phyloP scores from a whole-genome alignment of 2,888 invertebrate genomes.

The Standfussiana lucernea region DNA sequence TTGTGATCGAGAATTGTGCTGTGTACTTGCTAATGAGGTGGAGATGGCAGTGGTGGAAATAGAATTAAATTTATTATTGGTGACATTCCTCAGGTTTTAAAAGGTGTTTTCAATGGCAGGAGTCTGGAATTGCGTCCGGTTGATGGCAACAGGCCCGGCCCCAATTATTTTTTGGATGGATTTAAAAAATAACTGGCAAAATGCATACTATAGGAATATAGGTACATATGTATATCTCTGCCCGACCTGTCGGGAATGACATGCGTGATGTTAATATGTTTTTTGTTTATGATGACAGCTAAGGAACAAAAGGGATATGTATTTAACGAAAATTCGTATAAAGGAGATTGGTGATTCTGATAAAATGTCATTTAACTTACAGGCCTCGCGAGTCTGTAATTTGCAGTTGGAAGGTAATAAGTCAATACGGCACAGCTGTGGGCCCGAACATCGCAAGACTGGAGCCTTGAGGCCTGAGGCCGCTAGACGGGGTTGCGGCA shows the following conservation, averaged over 20 bases:
- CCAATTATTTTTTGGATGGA: background rate
- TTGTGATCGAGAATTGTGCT: constrained; percentile 1
- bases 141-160: too few species aligned
- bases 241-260: too few species aligned
- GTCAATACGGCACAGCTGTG: too few species aligned
- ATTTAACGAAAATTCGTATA: background rate
- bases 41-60: background rate
- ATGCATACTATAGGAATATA: background rate
- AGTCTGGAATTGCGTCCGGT: background rate
- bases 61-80: background rate
- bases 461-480: too few species aligned
- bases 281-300: background rate
- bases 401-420: background rate
- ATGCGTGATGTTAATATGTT: background rate
- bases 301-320: background rate
- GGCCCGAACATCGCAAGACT: too few species aligned
- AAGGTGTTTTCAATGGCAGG: background rate
- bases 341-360: background rate
- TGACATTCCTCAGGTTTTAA: background rate
- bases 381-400: background rate
- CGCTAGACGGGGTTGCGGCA: too few species aligned
- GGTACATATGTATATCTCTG: background rate
- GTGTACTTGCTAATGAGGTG: constrained; percentile 34
- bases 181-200: background rate
- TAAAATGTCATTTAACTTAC: background rate